Evolutionary conservation across 2,113 vertebrate species (phyloP), one percentile per base, ranked within the genome.

Genomic region (Gymnobelideus leadbeateri): DNA sequence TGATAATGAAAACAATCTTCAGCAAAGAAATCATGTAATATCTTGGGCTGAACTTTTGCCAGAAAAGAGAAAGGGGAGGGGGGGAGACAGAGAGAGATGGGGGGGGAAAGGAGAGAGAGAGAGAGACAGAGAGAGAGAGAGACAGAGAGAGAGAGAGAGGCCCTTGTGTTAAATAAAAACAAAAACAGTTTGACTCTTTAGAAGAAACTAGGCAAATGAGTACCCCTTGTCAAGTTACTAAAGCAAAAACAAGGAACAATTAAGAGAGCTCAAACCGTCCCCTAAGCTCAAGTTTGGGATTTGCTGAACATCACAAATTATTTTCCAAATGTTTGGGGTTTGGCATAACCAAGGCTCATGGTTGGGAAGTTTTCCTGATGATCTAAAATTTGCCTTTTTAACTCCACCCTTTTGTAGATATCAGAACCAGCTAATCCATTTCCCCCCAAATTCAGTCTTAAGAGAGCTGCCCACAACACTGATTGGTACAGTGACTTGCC

Each of bases 321-420:
- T 96, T 98, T 97, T 96, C 95, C 95, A 97, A 96, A 96, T 91
- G 90, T 55, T 50, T 95, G 95, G 94, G 93, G 95, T 96, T 96
- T 96, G 95, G 91, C 94, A 89, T 6, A 28, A 37, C 47, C 68
- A 28, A 53, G 94, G 24, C 84, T 96, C 93, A 91, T 0, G 31
- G 49, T 93, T 96, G 90, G 90, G 92, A 96, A 96, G 89, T 84
- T 94, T 96, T 94, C 93, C 94, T 95, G 68, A 91, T 93, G 91
- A 21, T 94, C 95, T 96, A 92, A 92, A 92, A 90, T 51, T 49
- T 91, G 50, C 91, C 93, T 89, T 97, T 96, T 96, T 94, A 49
- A 93, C 89, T 94, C 53, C 31, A 55, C 90, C 55, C 91, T 52
- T 84, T 92, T 93, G 55, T n/a, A 90, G 68, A 92, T 93, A 91